A percentile compares a stretch with the other conserved stretches of the same genome.
Evolutionary conservation across 2,113 vertebrate species (phyloP).

Genomic region (Epinephelus fuscoguttatus): DNA sequence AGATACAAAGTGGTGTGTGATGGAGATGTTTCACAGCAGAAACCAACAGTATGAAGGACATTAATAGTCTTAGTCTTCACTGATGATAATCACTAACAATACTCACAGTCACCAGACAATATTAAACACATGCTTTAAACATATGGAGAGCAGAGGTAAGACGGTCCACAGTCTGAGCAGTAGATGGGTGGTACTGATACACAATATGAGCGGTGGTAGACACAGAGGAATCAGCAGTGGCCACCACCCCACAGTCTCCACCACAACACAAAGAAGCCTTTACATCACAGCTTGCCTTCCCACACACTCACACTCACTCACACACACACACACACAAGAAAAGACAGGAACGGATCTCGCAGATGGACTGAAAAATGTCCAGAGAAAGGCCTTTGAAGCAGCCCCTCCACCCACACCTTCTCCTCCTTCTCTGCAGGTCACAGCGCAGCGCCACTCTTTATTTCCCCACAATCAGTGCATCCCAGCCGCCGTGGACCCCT

Average conservation of each 20-base stretch:
- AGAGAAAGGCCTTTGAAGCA: slow-evolving; percentile 28
- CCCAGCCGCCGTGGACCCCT: background rate
- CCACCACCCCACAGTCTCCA: slow-evolving; percentile 13
- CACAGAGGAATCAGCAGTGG: background rate
- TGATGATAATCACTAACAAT: background rate
- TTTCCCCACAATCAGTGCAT: slow-evolving; percentile 4
- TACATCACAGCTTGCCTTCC: background rate
- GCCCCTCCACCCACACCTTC: slow-evolving; percentile 34
- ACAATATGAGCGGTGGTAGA: background rate
- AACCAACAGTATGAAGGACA: background rate
- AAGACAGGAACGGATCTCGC: background rate
- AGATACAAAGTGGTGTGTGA: background rate
- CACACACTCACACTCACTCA: background rate
- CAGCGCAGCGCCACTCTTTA: slow-evolving; percentile 14
- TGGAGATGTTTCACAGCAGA: background rate
- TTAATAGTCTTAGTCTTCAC: background rate
- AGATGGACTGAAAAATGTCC: background rate
- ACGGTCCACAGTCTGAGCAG: background rate
- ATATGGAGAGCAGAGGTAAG: background rate
- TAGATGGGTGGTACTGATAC: background rate
- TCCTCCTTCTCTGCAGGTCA: background rate
- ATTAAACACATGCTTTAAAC: background rate
- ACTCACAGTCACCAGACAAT: too few species aligned
- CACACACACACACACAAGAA: background rate
- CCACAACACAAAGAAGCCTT: slow-evolving; percentile 31